Evolutionary conservation across 2,888 invertebrate genomes (phyloP), one percentile per base, ranked within the genome.

Genomic region (Vanessa cardui): DNA sequence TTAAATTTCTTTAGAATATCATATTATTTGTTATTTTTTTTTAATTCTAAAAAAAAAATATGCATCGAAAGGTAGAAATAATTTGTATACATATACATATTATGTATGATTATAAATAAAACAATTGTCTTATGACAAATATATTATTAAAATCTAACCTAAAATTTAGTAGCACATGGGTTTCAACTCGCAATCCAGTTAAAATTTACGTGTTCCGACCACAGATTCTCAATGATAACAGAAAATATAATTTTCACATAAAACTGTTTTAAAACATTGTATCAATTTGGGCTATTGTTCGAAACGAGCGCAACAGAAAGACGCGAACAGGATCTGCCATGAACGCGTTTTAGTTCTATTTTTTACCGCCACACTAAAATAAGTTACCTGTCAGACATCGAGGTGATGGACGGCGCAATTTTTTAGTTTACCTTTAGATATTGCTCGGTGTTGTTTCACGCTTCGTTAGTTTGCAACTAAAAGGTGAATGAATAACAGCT

Each of bases 351-450:
- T 26, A 49, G 49, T 64, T 39, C 59, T 46, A 59, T 59, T 59
- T 66, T 66, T 66, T 66, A 58, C 26, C 33, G 33, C 58, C 31
- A 62, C 66, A 61, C 58, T 66, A 62, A 65, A 69, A 69, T 65
- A 69, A 69, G 61, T 68, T 68, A 62, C 39, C 62, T 62, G 69
- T 65, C 69, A 69, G 39, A 44, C 68, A 46, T 3, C 52, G 16
- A 26, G 33, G 65, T 62, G 65, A 69, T 69, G 59, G 62, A 69
- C 62, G 58, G 65, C 46, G 33, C 64, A 18, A 65, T 65, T 69
- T 69, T 69, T 65, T 65, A 69, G 62, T 65, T 65, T 59, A 62
- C 69, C 52, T 62, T 66, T 66, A 62, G 58, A 58, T 62, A 59
- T 62, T 31, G 62, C 46, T 33, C 49, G 56, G 33, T 59, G 59